Conservation (phyloP, 2,797 vertebrate species). For the Anguilla megastoma region DNA sequence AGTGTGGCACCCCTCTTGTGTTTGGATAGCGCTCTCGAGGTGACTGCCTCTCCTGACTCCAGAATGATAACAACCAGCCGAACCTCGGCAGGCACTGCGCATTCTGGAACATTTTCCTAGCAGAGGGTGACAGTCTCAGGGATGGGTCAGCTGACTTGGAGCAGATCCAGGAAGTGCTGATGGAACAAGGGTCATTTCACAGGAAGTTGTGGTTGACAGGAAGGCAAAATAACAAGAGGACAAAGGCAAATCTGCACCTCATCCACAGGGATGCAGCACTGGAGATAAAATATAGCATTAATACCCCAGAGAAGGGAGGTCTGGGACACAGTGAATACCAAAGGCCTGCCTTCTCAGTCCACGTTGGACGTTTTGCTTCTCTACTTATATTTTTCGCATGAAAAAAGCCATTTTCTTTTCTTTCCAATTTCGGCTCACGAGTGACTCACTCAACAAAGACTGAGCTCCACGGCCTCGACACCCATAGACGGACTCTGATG, state of each 20-base stretch:
- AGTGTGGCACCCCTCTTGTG: constrained; percentile 50
- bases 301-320: not conserved
- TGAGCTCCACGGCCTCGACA: not conserved
- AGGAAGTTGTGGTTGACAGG: constrained; percentile 26
- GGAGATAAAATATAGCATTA: not conserved
- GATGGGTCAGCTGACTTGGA: constrained; percentile 56
- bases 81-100: not conserved
- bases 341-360: not conserved
- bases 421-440: too few species aligned
- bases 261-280: not conserved
- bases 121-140: constrained; percentile 46
- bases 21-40: constrained; percentile 40
- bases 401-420: not conserved
- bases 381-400: not conserved
- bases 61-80: not conserved
- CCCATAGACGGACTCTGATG: not conserved
- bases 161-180: constrained; percentile 23
- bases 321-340: not conserved
- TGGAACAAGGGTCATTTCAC: constrained; percentile 33
- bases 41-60: not conserved
- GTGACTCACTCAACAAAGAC: not conserved
- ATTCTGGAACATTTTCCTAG: constrained; percentile 49
- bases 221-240: constrained; percentile 9
- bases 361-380: not conserved
- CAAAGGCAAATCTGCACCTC: not conserved